phyloP scores from a whole-genome alignment of 2,888 invertebrate species.

The Ormyrus pomaceus region DNA sequence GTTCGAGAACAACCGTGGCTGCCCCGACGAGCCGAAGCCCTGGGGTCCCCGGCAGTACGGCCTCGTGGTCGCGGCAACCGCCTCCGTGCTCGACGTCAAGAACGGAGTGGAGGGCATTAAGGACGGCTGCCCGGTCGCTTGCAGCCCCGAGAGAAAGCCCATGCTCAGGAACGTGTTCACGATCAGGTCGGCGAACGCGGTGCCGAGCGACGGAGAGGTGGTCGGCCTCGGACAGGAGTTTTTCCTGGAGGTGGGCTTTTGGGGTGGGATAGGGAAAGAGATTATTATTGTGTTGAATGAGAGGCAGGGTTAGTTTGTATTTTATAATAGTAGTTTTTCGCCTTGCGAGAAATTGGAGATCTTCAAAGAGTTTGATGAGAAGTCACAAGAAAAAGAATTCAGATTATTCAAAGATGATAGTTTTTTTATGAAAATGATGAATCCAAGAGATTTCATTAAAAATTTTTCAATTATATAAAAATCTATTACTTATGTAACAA shows the following conservation, averaged over 20 bases:
- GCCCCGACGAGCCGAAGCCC: constrained; percentile 24
- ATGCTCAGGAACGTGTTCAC: constrained; percentile 12
- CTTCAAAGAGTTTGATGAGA: no score
- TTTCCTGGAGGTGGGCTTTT: constrained; percentile 25
- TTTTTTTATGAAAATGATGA: no score
- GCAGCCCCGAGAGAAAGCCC: neutral
- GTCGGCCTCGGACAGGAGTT: constrained; percentile 22
- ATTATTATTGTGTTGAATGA: no score
- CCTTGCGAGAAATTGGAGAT: no score
- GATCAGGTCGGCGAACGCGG: neutral
- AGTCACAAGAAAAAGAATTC: no score
- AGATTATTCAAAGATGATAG: no score
- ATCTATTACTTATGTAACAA: no score
- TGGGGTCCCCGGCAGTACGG: neutral
- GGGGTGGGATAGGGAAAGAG: no score
- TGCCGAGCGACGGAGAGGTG: neutral
- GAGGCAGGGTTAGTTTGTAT: no score
- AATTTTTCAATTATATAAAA: no score
- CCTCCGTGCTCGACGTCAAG: neutral
- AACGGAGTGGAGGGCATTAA: neutral
- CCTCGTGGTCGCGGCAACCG: constrained; percentile 44
- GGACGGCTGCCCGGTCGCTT: constrained; percentile 45
- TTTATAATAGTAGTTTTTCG: no score
- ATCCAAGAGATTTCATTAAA: no score
- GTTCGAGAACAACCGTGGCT: constrained; percentile 11